phyloP scores from a whole-genome alignment of 2,113 vertebrate species.

The Platysteira castanea region DNA sequence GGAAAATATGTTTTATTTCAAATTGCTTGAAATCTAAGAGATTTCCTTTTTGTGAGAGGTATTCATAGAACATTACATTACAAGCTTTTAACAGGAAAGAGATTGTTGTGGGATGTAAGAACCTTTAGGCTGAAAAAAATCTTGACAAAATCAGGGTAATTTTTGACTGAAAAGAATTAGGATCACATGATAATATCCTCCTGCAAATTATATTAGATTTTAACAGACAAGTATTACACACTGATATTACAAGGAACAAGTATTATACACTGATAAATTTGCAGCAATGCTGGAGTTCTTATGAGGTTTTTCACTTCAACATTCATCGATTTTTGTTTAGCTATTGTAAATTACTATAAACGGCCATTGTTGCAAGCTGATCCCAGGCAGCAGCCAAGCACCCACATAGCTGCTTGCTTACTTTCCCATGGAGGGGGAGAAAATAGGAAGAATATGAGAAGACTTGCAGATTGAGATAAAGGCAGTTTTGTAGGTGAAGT shows the following conservation, averaged over 20 bases:
- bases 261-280: not conserved
- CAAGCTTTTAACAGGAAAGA: slow-evolving; percentile 71
- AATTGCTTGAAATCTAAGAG: slow-evolving; percentile 41
- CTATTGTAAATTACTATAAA: not conserved
- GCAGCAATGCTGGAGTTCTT: slow-evolving; percentile 14
- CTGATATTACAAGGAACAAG: not conserved
- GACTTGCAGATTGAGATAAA: not conserved
- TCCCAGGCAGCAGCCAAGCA: not conserved
- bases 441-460: not conserved
- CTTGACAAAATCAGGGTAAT: slow-evolving; percentile 70
- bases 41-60: slow-evolving; percentile 45
- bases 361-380: not conserved
- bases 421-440: not conserved
- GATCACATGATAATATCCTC: slow-evolving; percentile 69
- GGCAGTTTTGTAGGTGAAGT: not conserved
- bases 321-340: slow-evolving; percentile 23
- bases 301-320: not conserved
- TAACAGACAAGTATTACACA: not conserved
- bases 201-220: slow-evolving; percentile 23
- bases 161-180: slow-evolving; percentile 75
- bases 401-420: not conserved
- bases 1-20: slow-evolving; percentile 51
- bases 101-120: slow-evolving; percentile 70
- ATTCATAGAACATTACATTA: slow-evolving; percentile 70
- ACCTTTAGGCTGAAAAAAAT: slow-evolving; percentile 75